A percentile compares a stretch with the other conserved stretches of the same genome.
phyloP scores from a whole-genome alignment of 2,797 vertebrate genomes.

The Xiphorhynchus erythropygius region DNA sequence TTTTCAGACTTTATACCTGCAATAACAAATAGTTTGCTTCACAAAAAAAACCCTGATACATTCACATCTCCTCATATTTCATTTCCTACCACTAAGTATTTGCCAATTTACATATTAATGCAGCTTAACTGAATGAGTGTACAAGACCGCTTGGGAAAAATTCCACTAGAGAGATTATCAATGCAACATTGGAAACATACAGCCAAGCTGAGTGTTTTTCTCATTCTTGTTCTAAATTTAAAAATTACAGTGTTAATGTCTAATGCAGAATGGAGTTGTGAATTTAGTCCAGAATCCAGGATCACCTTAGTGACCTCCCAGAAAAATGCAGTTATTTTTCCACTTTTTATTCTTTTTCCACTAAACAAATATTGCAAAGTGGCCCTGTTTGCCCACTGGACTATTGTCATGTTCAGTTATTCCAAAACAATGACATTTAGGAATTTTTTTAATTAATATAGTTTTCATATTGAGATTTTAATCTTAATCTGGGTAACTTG shows the following conservation, averaged over 20 bases:
- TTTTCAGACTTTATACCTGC: background rate
- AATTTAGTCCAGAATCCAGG: background rate
- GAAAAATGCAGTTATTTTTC: accelerated
- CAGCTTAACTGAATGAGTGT: background rate
- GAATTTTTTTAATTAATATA: background rate
- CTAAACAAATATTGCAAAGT: background rate
- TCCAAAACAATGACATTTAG: accelerated
- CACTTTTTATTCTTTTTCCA: background rate
- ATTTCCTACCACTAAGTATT: background rate
- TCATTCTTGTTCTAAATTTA: background rate
- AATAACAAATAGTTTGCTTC: background rate
- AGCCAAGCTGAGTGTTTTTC: background rate
- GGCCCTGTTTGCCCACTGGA: background rate
- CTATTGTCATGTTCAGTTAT: background rate
- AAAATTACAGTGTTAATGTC: background rate
- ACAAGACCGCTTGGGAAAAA: background rate
- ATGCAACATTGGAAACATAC: background rate
- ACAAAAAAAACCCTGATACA: background rate
- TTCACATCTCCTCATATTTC: background rate
- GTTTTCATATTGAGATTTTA: background rate
- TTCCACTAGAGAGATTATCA: background rate
- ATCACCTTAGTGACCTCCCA: background rate
- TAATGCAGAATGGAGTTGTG: background rate
- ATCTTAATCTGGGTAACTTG: background rate
- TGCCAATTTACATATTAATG: background rate